These are phyloP conservation scores for Chascanopsetta lugubris DNA, from an alignment of 2,113 vertebrate genomes.

Conservation along the genomic window DNA sequence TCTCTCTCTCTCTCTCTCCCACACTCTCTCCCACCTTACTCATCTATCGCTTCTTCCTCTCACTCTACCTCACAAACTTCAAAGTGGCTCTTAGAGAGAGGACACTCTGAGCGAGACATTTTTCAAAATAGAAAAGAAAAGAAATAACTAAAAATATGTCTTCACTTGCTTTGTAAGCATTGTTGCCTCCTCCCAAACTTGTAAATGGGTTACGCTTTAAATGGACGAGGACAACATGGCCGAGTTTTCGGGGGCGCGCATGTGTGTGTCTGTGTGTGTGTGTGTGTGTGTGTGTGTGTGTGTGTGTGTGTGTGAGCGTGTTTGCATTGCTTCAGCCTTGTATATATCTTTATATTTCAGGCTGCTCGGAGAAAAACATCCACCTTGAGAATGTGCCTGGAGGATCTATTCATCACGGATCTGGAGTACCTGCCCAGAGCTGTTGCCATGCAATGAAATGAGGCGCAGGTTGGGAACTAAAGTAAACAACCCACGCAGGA, in stretches of 20 bases:
- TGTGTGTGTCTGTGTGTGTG: not conserved
- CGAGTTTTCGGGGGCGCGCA: not conserved
- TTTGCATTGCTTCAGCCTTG: constrained; percentile 9
- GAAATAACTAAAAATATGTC: constrained; percentile 49
- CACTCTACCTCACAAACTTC: constrained; percentile 34
- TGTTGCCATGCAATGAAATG: constrained; percentile 53
- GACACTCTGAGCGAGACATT: constrained; percentile 17
- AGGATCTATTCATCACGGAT: constrained; percentile 42
- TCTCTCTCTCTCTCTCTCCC: constrained; percentile 40
- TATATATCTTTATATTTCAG: constrained; percentile 8
- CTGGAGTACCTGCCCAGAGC: constrained; percentile 45
- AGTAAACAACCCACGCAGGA: constrained; percentile 68
- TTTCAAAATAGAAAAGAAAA: too few species aligned
- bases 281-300: not conserved
- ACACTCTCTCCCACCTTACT: constrained; percentile 12
- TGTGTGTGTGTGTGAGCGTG: not conserved
- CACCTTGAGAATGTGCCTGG: constrained; percentile 44
- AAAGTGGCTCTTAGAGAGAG: constrained; percentile 52
- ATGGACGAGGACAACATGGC: constrained; percentile 13
- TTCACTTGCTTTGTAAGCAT: constrained; percentile 49
- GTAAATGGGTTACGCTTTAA: constrained; percentile 34
- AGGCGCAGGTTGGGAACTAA: constrained; percentile 50
- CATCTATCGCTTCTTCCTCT: constrained; percentile 33
- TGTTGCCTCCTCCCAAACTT: constrained; percentile 14
- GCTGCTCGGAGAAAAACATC: constrained; percentile 27